Percentiles rank a stretch among this genome's conserved stretches.
These are phyloP conservation scores for Semotilus atromaculatus DNA, from an alignment of 2,797 vertebrate genomes.

Conservation along the genomic window DNA sequence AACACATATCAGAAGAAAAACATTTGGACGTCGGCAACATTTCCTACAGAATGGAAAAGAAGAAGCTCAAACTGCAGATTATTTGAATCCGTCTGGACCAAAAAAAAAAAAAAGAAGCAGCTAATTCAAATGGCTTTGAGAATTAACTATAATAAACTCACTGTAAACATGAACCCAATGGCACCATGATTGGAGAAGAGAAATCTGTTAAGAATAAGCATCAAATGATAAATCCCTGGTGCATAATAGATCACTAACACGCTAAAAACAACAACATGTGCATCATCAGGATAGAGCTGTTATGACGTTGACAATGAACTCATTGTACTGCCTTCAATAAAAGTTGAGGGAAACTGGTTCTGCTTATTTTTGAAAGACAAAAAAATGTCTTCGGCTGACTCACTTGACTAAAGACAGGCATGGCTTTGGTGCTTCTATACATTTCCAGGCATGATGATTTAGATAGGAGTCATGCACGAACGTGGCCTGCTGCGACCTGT, in stretches of 20 bases:
- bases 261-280: neutral
- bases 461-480: neutral
- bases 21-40: neutral
- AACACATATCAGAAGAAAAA: neutral
- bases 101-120: neutral
- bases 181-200: neutral
- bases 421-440: neutral
- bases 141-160: neutral
- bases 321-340: conserved; percentile 7
- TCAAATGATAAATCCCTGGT: neutral
- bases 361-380: neutral
- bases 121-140: neutral
- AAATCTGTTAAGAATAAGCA: conserved; percentile 19
- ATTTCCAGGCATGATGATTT: conserved; percentile 13
- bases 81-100: neutral
- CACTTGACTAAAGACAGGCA: neutral
- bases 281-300: neutral
- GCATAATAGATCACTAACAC: conserved; percentile 3
- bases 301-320: neutral
- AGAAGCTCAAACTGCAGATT: neutral
- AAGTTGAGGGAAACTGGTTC: neutral
- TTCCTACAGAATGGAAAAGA: neutral
- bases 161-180: neutral
- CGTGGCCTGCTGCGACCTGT: neutral
- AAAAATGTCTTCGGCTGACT: neutral